Evolutionary conservation across 2,113 vertebrate species (phyloP).

Genomic region (Aptenodytes patagonicus): DNA sequence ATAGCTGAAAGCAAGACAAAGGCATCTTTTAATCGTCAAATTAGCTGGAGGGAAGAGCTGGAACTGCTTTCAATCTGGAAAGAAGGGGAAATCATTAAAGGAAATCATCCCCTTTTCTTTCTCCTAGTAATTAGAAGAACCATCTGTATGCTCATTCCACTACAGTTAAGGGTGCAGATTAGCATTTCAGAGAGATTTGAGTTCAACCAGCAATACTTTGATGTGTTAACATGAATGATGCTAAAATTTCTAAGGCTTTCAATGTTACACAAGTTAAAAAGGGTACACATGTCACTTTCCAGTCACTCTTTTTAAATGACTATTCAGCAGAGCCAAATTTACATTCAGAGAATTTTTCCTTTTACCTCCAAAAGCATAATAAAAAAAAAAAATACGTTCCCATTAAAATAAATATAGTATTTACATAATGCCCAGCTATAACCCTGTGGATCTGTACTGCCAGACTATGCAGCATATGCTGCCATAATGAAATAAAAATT

Average conservation of each 20-base stretch:
- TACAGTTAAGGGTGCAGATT: constrained; percentile 48
- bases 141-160: constrained; percentile 57
- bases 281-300: constrained; percentile 25
- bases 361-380: constrained; percentile 22
- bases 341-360: constrained; percentile 20
- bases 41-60: constrained; percentile 55
- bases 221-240: constrained; percentile 52
- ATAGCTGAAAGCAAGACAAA: constrained; percentile 62
- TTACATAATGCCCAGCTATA: background rate
- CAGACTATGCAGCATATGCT: background rate
- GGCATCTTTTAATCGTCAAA: constrained; percentile 36
- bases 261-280: constrained; percentile 22
- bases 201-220: constrained; percentile 55
- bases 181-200: constrained; percentile 65
- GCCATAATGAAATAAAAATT: background rate
- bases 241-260: constrained; percentile 51
- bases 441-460: background rate
- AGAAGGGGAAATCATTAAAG: constrained; percentile 63
- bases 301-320: constrained; percentile 14
- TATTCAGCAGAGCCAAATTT: constrained; percentile 6
- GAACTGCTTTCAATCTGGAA: constrained; percentile 35
- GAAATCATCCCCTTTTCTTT: constrained; percentile 60
- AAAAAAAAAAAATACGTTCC: background rate
- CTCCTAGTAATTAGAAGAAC: constrained; percentile 62
- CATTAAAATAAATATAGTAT: background rate